Evolutionary conservation across 2,113 vertebrate species (phyloP), one percentile per base, ranked within the genome.

Genomic region (Dinomys branickii): DNA sequence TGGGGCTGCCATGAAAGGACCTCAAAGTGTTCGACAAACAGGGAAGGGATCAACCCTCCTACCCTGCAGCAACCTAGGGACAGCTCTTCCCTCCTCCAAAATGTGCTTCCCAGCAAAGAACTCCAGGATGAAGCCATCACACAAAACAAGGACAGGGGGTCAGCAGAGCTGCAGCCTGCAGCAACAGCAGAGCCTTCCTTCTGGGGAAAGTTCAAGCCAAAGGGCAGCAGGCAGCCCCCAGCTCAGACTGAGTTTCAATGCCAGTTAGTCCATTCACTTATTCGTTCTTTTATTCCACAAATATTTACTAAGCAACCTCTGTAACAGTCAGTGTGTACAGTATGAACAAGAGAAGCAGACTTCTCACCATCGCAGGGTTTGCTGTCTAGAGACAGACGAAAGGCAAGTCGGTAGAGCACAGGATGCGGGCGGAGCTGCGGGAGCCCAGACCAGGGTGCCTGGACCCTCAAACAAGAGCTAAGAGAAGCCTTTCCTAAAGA

Each of bases 11-110:
- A 24, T 94, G 96, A 95, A 97, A 98, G 85, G 93, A 78, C 82
- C 65, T 92, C 61, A 38, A 92, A 93, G 91, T 94, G 80, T 80
- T 97, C 83, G 28, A 91, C 97, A 97, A 97, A 93, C 84, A 97
- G 91, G 59, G 83, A 90, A 83, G n/a, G 82, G 38, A 97, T 91
- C 93, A 85, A 50, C 83, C 78, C 44, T 96, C 94, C 88, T 73
- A n/a, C 84, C 88, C 61, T 80, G 50, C 5, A 2, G 19, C 75
- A n/a, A 75, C 85, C 85, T 77, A 30, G 1, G 7, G 69, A 58
- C 28, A 58, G 78, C 80, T 59, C 91, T 63, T 85, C 33, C 78
- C 54, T 38, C 61, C 58, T 35, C 38, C 1, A 10, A 61, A 10
- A 22, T 38, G 87, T 69, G 59, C 73, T 73, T 56, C 4, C 88